Evolutionary conservation across 2,113 vertebrate genomes (phyloP).

Genomic region (Oncorhynchus gorbuscha): DNA sequence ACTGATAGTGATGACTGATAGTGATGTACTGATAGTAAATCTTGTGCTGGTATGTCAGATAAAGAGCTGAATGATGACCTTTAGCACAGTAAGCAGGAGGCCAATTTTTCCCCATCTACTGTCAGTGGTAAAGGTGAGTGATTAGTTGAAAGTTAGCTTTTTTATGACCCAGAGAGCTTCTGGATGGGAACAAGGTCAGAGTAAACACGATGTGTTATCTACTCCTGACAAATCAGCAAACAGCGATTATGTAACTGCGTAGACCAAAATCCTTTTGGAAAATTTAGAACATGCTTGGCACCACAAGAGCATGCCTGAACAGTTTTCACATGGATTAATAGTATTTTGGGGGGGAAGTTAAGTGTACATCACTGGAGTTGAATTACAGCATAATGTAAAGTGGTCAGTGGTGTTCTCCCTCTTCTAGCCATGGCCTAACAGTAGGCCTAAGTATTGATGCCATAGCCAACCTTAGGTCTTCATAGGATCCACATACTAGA

Average conservation of each 20-base stretch:
- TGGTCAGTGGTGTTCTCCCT: no score
- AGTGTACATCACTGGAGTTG: neutral
- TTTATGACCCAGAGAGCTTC: constrained; percentile 31
- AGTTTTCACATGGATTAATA: constrained; percentile 6
- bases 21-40: no score
- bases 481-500: no score
- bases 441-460: no score
- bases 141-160: constrained; percentile 38
- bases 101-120: constrained; percentile 35
- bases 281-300: neutral
- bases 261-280: neutral
- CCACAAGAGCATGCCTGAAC: neutral
- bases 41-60: constrained; percentile 68
- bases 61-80: constrained; percentile 88
- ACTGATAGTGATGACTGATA: no score
- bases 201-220: constrained; percentile 19
- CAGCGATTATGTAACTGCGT: constrained; percentile 28
- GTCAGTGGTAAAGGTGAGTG: constrained; percentile 19
- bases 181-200: constrained; percentile 24
- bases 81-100: constrained; percentile 81
- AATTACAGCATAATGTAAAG: neutral
- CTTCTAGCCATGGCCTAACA: no score
- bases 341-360: no score
- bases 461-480: no score
- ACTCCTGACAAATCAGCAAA: constrained; percentile 33